These are phyloP conservation scores for Agrochola macilenta DNA, from an alignment of 2,888 invertebrate species.

Conservation along the genomic window DNA sequence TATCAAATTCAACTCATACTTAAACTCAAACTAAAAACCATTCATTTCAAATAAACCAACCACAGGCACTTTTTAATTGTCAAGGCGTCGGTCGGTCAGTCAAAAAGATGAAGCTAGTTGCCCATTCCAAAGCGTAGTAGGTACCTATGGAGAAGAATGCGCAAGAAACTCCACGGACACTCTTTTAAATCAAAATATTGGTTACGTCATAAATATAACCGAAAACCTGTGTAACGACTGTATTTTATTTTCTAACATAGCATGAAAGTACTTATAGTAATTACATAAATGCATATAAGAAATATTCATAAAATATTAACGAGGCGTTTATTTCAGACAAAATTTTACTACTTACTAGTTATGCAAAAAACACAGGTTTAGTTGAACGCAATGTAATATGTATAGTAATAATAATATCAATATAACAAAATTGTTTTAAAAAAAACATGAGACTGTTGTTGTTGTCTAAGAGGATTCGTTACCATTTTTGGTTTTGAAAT, in stretches of 20 bases:
- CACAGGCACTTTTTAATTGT: too few species aligned
- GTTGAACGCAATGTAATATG: not conserved
- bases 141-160: too few species aligned
- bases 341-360: not conserved
- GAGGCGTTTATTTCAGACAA: not conserved
- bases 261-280: not conserved
- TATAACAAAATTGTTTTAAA: not conserved
- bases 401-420: too few species aligned
- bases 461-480: not conserved
- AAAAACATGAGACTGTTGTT: not conserved
- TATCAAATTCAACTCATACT: too few species aligned
- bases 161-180: too few species aligned
- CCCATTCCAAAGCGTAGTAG: too few species aligned
- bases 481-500: not conserved
- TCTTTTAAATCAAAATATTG: too few species aligned
- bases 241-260: not conserved
- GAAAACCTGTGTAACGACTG: not conserved
- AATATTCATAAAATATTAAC: not conserved
- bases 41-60: too few species aligned
- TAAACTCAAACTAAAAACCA: too few species aligned
- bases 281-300: not conserved
- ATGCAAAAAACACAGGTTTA: not conserved
- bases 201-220: not conserved
- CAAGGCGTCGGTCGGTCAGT: too few species aligned
- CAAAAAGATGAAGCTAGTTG: too few species aligned